Base-by-base conservation (phyloP, 2,113 vertebrate genomes). In the Pogona vitticeps region DNA sequence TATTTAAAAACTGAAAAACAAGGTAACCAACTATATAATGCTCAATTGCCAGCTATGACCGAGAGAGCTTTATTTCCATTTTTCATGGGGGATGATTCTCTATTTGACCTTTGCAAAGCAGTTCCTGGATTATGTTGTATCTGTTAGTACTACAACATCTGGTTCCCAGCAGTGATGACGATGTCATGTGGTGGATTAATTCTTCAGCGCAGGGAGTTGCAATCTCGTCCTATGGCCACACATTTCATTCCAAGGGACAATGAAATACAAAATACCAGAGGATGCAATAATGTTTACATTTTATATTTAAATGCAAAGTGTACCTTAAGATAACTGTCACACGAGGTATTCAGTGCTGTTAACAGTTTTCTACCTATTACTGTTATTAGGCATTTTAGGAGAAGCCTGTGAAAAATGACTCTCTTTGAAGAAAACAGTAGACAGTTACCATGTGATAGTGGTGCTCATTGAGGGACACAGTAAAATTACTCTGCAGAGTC, bases 131-230 rank as follows among this genome's bases (percentile, higher is more conserved):
- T 90, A 52, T 40, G 26, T 3, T 46, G 9, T 83, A 31, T 40
- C 28, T 1, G 36, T 52, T 20, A 86, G 3, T 14, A 40, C 26
- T 84, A 40, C 63, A 87, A 85, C 80, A 31, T 7, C 46, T 88
- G 28, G 71, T 73, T 33, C 33, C 68, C 77, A 52, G 59, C 85
- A 67, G 71, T 46, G 79, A 13, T 58, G 42, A 56, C 31, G 31
- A 33, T 68, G 21, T 42, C 80, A 87, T 63, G 42, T 26, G 80
- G 33, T 36, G 82, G 56, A 77, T 83, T 86, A 88, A 83, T 58
- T 36, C 42, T 80, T 73, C 23, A 83, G 33, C 21, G 80, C 73
- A 65, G 12, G 12, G n/a, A 42, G 33, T 56, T 38, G 36, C 9
- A 81, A 5, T 12, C 80, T 83, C 82, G 83, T 72, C 58, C 20